Conservation (phyloP, 2,797 vertebrate species). For the Hylomyscus alleni region DNA sequence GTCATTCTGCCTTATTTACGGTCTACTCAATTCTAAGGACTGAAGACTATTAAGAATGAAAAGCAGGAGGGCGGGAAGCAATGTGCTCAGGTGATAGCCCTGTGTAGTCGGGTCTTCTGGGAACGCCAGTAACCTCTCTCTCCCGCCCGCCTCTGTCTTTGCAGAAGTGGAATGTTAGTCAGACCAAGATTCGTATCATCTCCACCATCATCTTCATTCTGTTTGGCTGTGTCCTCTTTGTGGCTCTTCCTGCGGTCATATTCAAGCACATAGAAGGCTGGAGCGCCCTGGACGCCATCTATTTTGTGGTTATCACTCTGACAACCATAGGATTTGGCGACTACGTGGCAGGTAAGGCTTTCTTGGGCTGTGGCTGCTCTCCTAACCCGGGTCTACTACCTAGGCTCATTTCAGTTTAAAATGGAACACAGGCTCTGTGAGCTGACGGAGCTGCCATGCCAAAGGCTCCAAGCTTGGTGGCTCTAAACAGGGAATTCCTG, state of each 20-base stretch:
- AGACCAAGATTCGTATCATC: conserved; percentile 98
- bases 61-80: background rate
- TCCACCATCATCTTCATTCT: conserved; percentile 98
- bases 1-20: background rate
- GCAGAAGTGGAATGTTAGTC: conserved; percentile 99
- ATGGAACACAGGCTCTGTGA: rapidly evolving
- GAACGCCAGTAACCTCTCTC: background rate
- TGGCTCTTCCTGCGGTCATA: conserved; percentile 96
- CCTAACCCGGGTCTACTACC: background rate
- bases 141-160: conserved; percentile 65
- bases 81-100: background rate
- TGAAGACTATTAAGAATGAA: background rate
- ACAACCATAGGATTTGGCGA: conserved; percentile 99
- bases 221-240: conserved; percentile 98
- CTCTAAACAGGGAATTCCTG: background rate
- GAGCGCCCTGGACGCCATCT: conserved; percentile 97
- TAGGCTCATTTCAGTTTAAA: background rate
- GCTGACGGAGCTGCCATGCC: background rate
- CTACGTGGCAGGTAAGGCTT: conserved; percentile 95
- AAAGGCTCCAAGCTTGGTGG: background rate
- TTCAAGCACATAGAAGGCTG: conserved; percentile 99
- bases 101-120: background rate
- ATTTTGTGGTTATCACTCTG: conserved; percentile 99
- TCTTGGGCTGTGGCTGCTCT: rapidly evolving
- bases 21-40: background rate